Evolutionary conservation across 2,797 vertebrate genomes (phyloP).

Genomic region (Anguilla marmorata): DNA sequence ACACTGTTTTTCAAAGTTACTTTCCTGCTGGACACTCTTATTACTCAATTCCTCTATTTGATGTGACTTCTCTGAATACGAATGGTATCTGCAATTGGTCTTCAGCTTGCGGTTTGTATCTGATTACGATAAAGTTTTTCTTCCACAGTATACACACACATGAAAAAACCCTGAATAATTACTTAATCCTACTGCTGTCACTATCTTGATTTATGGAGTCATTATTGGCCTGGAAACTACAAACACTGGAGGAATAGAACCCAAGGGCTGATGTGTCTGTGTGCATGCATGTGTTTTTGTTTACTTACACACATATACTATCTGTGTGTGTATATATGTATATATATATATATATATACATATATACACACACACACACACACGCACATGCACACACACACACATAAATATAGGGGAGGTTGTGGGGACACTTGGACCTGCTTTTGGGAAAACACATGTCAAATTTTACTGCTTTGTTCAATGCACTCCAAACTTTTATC

Average conservation of each 20-base stretch:
- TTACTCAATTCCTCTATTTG: neutral
- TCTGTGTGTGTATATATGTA: neutral
- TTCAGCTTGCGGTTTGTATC: neutral
- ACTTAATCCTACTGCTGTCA: neutral
- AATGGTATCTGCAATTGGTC: neutral
- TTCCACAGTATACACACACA: neutral
- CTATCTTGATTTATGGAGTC: constrained; percentile 4
- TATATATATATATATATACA: too few relatives aligned
- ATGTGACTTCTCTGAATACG: neutral
- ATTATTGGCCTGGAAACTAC: neutral
- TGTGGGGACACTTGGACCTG: too few relatives aligned
- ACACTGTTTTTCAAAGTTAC: neutral
- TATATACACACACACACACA: too few relatives aligned
- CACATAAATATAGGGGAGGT: too few relatives aligned
- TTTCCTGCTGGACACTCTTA: neutral
- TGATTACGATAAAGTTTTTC: neutral
- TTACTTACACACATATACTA: neutral
- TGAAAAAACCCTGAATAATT: neutral
- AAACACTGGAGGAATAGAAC: neutral
- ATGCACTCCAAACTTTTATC: too few relatives aligned
- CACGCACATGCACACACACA: neutral
- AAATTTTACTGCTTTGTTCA: too few relatives aligned
- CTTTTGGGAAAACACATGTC: too few relatives aligned
- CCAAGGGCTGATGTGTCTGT: neutral
- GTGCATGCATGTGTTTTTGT: neutral